Percentiles rank a stretch among this genome's conserved stretches.
Evolutionary conservation across 1,140 invertebrate species (phyloP).

Genomic region (Pissodes strobi): DNA sequence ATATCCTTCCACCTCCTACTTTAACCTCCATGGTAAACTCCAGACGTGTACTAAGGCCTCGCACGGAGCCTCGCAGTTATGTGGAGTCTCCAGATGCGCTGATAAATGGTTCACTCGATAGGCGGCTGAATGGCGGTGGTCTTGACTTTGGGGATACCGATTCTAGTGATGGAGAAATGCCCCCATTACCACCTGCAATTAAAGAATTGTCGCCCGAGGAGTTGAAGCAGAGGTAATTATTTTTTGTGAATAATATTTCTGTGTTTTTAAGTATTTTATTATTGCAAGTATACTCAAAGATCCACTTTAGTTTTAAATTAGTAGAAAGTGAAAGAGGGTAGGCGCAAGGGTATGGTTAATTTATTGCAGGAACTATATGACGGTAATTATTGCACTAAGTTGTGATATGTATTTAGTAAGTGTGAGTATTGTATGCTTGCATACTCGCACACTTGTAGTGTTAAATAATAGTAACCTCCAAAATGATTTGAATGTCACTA

Average conservation of each 20-base stretch:
- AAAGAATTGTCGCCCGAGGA: conserved; percentile 74
- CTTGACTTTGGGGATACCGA: conserved; percentile 57
- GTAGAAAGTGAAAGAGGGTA: too few relatives aligned
- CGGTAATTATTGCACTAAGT: too few relatives aligned
- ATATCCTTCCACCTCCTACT: conserved; percentile 8
- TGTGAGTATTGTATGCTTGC: too few relatives aligned
- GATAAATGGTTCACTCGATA: conserved; percentile 60
- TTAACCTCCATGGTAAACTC: conserved; percentile 36
- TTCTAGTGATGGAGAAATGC: conserved; percentile 64
- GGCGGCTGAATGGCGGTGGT: conserved; percentile 56
- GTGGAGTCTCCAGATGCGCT: conserved; percentile 68
- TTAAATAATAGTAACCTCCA: too few relatives aligned
- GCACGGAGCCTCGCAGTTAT: conserved; percentile 78
- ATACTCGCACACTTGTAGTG: too few relatives aligned
- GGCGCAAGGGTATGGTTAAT: too few relatives aligned
- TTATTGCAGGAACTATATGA: too few relatives aligned
- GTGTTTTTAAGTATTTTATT: not conserved
- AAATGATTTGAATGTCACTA: too few relatives aligned
- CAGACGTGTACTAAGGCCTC: conserved; percentile 72
- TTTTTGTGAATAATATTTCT: too few relatives aligned
- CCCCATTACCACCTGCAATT: conserved; percentile 63
- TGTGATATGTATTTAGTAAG: too few relatives aligned
- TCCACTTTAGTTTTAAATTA: too few relatives aligned
- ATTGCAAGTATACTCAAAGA: too few relatives aligned
- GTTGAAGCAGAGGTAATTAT: conserved; percentile 56